These are phyloP conservation scores for Sitta europaea DNA, from an alignment of 2,113 vertebrate genomes.

Conservation along the genomic window DNA sequence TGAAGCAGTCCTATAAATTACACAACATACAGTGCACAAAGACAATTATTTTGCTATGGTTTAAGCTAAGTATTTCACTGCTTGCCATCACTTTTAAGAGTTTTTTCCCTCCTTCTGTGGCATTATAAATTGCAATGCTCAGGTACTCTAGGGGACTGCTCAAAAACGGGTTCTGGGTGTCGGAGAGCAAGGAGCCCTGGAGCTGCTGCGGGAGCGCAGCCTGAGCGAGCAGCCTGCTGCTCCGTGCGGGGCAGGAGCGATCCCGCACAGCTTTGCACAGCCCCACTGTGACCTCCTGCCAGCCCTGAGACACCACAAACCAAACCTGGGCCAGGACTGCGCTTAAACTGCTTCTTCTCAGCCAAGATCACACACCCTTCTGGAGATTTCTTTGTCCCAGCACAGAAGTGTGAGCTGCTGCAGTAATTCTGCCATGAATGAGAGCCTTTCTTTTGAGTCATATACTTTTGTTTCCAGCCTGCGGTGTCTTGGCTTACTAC, in stretches of 20 bases:
- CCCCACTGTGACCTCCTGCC: neutral
- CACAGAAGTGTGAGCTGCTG: conserved; percentile 40
- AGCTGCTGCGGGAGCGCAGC: neutral
- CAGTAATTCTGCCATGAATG: conserved; percentile 53
- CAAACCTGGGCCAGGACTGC: neutral
- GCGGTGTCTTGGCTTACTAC: conserved; percentile 13
- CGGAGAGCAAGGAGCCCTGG: neutral
- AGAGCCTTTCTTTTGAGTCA: conserved; percentile 51
- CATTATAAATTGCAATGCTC: neutral
- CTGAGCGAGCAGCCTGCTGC: neutral
- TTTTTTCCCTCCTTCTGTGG: neutral
- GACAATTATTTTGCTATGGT: neutral
- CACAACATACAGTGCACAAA: neutral
- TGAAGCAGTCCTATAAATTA: conserved; percentile 7
- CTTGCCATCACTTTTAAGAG: neutral
- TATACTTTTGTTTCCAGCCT: conserved; percentile 54
- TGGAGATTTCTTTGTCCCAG: conserved; percentile 35
- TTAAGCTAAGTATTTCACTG: neutral
- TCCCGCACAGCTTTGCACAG: neutral
- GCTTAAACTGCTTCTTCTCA: neutral
- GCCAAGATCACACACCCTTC: conserved; percentile 47
- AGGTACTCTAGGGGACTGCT: neutral
- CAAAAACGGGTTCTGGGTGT: neutral
- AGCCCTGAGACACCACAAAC: neutral
- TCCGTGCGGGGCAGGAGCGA: neutral